A percentile compares a stretch with the other conserved stretches of the same genome.
These are phyloP conservation scores for Aurelia aurita DNA, from an alignment of 30 jellyfish, hydroid and myxozoan genomes.

Conservation along the genomic window DNA sequence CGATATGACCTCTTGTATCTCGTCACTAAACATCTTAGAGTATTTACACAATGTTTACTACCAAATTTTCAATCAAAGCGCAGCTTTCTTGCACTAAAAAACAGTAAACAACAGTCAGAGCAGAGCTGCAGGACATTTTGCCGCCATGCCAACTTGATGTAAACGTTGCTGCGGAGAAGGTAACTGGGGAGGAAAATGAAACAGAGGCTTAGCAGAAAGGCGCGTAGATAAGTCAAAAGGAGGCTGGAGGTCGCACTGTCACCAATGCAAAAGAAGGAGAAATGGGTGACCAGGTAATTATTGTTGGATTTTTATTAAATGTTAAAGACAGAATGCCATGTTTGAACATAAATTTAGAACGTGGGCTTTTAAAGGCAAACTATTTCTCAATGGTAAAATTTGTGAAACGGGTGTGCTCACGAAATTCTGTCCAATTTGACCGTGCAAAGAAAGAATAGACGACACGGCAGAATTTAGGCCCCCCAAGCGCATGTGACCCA, in stretches of 20 bases:
- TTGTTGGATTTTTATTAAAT: neutral
- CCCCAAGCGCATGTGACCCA: no score
- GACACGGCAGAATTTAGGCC: no score
- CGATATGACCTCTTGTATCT: slow-evolving; percentile 56
- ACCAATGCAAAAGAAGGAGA: neutral
- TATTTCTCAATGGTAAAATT: no score
- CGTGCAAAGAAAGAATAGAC: no score
- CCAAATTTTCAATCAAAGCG: neutral
- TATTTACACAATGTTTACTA: neutral
- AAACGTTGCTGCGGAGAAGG: slow-evolving; percentile 8
- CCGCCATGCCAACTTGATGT: slow-evolving; percentile 72
- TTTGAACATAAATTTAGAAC: no score
- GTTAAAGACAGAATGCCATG: no score
- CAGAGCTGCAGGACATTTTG: slow-evolving; percentile 7
- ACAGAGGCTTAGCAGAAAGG: slow-evolving; percentile 19
- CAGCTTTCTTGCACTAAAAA: no score
- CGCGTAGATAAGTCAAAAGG: slow-evolving; percentile 25
- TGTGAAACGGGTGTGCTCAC: no score
- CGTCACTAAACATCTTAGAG: slow-evolving; percentile 63
- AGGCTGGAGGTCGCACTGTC: slow-evolving; percentile 10
- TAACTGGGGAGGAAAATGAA: slow-evolving; percentile 19
- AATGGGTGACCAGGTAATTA: slow-evolving; percentile 73
- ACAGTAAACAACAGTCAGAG: no score
- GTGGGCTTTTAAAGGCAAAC: no score
- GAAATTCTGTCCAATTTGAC: no score